Percentiles rank a stretch among this genome's conserved stretches.
Evolutionary conservation across 2,888 invertebrate genomes (phyloP).

Genomic region (Lepidochitona cinerea): DNA sequence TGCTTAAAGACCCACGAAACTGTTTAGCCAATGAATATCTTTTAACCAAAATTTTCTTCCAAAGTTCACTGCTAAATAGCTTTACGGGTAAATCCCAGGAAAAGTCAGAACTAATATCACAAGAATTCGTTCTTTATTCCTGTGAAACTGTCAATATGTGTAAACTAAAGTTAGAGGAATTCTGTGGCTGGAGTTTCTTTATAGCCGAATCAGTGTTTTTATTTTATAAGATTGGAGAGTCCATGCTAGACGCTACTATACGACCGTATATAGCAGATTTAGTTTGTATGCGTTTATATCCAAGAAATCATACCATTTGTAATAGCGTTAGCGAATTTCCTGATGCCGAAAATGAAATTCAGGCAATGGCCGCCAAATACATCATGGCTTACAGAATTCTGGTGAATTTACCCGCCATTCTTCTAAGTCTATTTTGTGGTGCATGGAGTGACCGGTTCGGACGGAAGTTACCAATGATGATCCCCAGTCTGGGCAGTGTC

Average conservation of each 20-base stretch:
- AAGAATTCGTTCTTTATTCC: too few relatives aligned
- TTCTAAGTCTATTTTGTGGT: slow-evolving; percentile 68
- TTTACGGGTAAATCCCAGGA: too few relatives aligned
- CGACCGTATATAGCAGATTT: slow-evolving; percentile 64
- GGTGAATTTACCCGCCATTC: slow-evolving; percentile 67
- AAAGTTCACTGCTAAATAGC: too few relatives aligned
- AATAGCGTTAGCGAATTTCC: slow-evolving; percentile 36
- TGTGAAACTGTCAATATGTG: background rate
- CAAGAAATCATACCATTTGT: slow-evolving; percentile 36
- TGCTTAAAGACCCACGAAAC: too few relatives aligned
- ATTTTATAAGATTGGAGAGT: slow-evolving; percentile 68
- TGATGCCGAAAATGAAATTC: slow-evolving; percentile 52
- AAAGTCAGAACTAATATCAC: too few relatives aligned
- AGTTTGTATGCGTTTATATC: slow-evolving; percentile 52
- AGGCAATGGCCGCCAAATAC: slow-evolving; percentile 56
- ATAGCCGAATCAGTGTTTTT: slow-evolving; percentile 63
- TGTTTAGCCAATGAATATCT: too few relatives aligned
- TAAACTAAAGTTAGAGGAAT: background rate
- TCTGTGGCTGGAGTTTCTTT: slow-evolving; percentile 6
- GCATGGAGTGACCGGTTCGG: slow-evolving; percentile 69
- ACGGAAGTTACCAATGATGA: slow-evolving; percentile 64
- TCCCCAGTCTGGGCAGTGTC: slow-evolving; percentile 65
- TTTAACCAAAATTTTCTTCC: too few relatives aligned
- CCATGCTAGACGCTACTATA: slow-evolving; percentile 67
- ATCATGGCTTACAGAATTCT: slow-evolving; percentile 65